phyloP scores from a whole-genome alignment of 2,113 vertebrate species.

The Thryonomys swinderianus region DNA sequence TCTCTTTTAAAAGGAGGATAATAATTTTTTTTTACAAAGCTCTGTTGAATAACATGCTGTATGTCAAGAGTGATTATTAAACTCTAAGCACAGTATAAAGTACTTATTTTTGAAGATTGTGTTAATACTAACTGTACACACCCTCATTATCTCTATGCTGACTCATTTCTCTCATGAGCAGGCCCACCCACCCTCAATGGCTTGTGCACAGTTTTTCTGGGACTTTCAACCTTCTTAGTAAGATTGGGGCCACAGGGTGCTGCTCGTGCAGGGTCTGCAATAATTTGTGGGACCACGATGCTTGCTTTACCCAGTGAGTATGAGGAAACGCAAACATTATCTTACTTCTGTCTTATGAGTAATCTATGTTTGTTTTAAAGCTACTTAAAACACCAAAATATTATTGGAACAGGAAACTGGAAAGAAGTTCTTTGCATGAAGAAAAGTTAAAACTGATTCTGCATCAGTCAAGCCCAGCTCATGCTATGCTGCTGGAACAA shows the following conservation, averaged over 20 bases:
- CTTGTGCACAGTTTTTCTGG: not conserved
- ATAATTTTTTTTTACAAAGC: conserved; percentile 18
- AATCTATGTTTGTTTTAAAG: not conserved
- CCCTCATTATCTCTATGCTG: not conserved
- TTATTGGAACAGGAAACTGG: not conserved
- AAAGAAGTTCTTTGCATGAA: not conserved
- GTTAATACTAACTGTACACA: conserved; percentile 32
- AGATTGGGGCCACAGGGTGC: not conserved
- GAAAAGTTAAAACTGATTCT: not conserved
- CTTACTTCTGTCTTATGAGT: not conserved
- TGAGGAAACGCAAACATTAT: not conserved
- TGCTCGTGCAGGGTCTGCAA: not conserved
- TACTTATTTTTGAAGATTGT: conserved; percentile 11
- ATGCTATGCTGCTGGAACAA: not conserved
- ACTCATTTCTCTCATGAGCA: conserved; percentile 50
- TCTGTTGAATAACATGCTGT: conserved; percentile 25
- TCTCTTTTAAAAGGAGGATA: conserved; percentile 20
- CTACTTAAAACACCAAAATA: not conserved
- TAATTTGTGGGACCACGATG: not conserved
- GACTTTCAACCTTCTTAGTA: not conserved
- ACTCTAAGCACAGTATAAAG: not conserved
- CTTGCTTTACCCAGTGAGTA: not conserved
- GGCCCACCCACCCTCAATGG: not conserved
- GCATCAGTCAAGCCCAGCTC: not conserved
- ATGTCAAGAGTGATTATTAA: not conserved